Evolutionary conservation across 2,797 vertebrate species (phyloP).

Genomic region (Xenopus petersii): DNA sequence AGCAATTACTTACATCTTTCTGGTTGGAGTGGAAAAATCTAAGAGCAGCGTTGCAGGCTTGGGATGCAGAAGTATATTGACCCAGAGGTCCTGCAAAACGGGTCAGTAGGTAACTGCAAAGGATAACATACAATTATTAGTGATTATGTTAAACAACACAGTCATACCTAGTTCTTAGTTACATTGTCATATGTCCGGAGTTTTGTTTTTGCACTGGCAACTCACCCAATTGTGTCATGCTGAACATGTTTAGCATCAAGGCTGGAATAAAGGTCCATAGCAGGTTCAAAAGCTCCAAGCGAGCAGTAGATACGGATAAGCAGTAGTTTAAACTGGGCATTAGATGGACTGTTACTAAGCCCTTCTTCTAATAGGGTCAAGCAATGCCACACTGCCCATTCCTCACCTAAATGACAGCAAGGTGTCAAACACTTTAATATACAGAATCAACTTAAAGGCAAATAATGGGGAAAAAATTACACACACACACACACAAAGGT

Average conservation of each 20-base stretch:
- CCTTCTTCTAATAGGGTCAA: slow-evolving; percentile 86
- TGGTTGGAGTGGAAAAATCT: slow-evolving; percentile 99
- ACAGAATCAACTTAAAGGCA: too few species aligned
- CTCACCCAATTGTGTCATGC: slow-evolving; percentile 97
- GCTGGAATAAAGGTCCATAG: slow-evolving; percentile 92
- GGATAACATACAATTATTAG: background rate
- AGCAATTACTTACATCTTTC: slow-evolving; percentile 91
- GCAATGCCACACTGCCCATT: slow-evolving; percentile 80
- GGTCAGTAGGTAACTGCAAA: slow-evolving; percentile 87
- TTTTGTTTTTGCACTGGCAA: slow-evolving; percentile 38
- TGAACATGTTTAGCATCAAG: slow-evolving; percentile 96
- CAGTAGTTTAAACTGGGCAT: slow-evolving; percentile 96
- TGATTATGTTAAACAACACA: background rate
- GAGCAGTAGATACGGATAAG: slow-evolving; percentile 91
- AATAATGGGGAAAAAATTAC: too few species aligned
- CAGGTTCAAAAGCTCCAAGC: slow-evolving; percentile 90
- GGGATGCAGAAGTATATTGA: slow-evolving; percentile 91
- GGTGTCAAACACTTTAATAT: too few species aligned
- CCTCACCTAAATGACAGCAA: slow-evolving; percentile 73
- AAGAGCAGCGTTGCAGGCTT: slow-evolving; percentile 97
- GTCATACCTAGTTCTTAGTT: too few species aligned
- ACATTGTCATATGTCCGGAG: too few species aligned
- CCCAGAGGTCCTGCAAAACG: slow-evolving; percentile 89
- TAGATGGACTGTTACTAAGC: slow-evolving; percentile 83
- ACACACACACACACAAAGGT: too few species aligned